Percentiles rank a stretch among this genome's conserved stretches.
phyloP scores from a whole-genome alignment of 2,113 vertebrate species.

The Tetrao urogallus region DNA sequence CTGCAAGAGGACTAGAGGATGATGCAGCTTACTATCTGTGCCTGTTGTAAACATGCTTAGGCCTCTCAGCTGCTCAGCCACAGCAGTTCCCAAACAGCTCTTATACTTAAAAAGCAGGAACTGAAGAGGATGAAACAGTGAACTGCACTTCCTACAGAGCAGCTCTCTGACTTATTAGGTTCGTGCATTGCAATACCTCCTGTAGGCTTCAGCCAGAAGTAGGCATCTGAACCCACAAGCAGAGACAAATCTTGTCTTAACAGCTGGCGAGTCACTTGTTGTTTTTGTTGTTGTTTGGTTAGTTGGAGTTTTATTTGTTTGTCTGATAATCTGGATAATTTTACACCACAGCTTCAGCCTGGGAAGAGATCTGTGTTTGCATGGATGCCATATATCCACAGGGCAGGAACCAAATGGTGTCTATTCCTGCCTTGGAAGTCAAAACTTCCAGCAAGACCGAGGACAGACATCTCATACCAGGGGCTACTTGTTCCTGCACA shows the following conservation, averaged over 20 bases:
- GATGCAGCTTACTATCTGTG: fast-evolving
- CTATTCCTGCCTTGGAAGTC: neutral
- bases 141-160: neutral
- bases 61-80: neutral
- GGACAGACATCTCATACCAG: neutral
- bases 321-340: neutral
- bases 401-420: neutral
- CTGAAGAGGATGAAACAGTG: neutral
- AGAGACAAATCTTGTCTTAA: neutral
- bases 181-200: neutral
- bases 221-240: neutral
- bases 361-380: neutral
- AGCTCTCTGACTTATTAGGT: neutral
- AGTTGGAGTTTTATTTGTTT: neutral
- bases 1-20: neutral
- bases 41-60: neutral
- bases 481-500: neutral
- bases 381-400: neutral
- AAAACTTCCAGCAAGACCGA: neutral
- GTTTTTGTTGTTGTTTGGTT: neutral
- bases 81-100: neutral
- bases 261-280: neutral
- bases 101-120: neutral
- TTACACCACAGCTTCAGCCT: neutral
- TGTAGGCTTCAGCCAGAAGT: neutral